Evolutionary conservation across 2,113 vertebrate genomes (phyloP), one percentile per base, ranked within the genome.

Genomic region (Meleagris gallopavo): DNA sequence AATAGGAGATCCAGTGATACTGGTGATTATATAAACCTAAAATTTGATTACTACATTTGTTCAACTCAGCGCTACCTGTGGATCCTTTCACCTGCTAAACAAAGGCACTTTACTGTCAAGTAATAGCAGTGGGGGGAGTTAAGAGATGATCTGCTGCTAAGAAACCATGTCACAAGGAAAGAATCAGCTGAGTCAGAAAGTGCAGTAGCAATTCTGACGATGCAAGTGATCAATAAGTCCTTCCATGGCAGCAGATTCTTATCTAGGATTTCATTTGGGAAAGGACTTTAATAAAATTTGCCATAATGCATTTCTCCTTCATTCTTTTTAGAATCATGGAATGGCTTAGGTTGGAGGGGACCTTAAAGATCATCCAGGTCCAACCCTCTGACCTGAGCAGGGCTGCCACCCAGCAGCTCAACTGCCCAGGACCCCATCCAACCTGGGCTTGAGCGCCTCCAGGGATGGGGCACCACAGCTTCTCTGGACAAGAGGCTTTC

Each of bases 31-130:
- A 60, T 61, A 65, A 64, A 22, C 5, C 71, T 18, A 55, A 81
- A 75, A 10, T 6, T 8, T 15, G 15, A 13, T 27, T 14, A 10
- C 48, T 61, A 3, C 15, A 11, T 58, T 58, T 70, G 4, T 36
- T 65, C 25, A 14, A 43, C 41, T 71, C 43, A 38, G 65, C 64
- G n/a, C 22, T n/a, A 36, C 32, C 19, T 52, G 54, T n/a, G 64
- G 40, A 58, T 55, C 17, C 66, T 48, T 57, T 61, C 71, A 8
- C 4, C 21, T 46, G 20, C 27, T n/a, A 1, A 0, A 0, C 15
- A 52, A 82, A 67, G 34, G 22, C 20, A 50, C 17, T 83, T 89
- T 30, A 1, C 32, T 36, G 24, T 1, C 4, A 24, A 64, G 12
- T 32, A 20, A 21, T 36, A 32, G 40, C 40, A n/a, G 66, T 30